Base-by-base conservation (phyloP, 2,113 vertebrate genomes). In the Serilophus lunatus region DNA sequence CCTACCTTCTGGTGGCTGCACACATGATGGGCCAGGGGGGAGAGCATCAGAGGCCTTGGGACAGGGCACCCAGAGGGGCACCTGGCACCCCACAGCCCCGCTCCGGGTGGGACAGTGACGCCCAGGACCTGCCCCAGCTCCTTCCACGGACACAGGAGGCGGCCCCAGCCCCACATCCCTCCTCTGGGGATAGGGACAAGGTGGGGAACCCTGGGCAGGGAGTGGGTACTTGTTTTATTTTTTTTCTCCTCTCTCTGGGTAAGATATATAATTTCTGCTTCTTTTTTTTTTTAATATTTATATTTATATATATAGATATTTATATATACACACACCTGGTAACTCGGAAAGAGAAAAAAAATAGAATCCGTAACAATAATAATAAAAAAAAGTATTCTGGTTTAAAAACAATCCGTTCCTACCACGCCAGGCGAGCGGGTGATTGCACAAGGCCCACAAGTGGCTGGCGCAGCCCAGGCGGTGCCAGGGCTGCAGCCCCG, bases 361-460 rank as follows among this genome's bases (percentile, higher is more conserved):
- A 98, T 98, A 98, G 98, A 98, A 98, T 98, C 97, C 98, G 96
- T 98, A 98, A 98, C 97, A 98, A 98, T 97, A 98, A 98, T 98
- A 97, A 98, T 98, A 98, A 98, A 98, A 98, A 98, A 98, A 98
- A 97, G 97, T 98, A 97, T 98, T 97, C 97, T 98, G 97, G 93
- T 98, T 98, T 98, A 98, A 98, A 98, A 98, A 98, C 97, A 96
- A 98, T 98, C 97, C 96, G 70, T 97, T 97, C 98, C 97, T 97
- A 97, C 97, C 79, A 80, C 95, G 72, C 97, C 88, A 96, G 96
- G 97, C 80, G 84, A 98, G 97, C 96, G 86, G 96, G 95, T 95
- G 96, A 98, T 98, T 98, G 98, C 97, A 98, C 98, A 96, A 97
- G 93, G 97, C 98, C 98, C 98, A 97, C 97, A 51, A 59, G 96